Evolutionary conservation across 2,888 invertebrate species (phyloP), one percentile per base, ranked within the genome.

Genomic region (Smittia aterrima): DNA sequence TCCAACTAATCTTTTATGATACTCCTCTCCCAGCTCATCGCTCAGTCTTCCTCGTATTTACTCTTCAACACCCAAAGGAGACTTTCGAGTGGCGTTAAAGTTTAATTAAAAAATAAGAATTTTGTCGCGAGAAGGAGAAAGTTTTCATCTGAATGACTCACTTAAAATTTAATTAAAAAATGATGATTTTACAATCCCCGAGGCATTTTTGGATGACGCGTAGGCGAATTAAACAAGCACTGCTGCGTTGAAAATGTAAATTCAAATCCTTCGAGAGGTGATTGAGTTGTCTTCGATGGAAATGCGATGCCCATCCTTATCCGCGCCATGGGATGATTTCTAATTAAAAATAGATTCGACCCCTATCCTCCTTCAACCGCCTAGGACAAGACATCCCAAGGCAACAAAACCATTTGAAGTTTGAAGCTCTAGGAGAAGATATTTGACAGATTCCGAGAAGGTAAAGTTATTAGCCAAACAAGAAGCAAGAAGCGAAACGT

Each of bases 61-160:
- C 22, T 22, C 58, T 20, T 58, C 58, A 22, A 11, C 47, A 11
- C 47, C 47, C 47, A n/a, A n/a, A n/a, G 47, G 32, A 32, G 32
- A 32, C 47, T n/a, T 2, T 47, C 11, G n/a, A 47, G 47, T 47
- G 18, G 9, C 18, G 58, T 58, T 20, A 58, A 58, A 58, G 58
- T 58, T 58, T 58, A 58, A 58, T 58, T 58, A 22, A 58, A 58
- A 58, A 58, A 58, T n/a, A n/a, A n/a, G n/a, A n/a, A n/a, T n/a
- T n/a, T n/a, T n/a, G n/a, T n/a, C n/a, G n/a, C n/a, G 22, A 58
- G 58, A 58, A 13, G 20, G 22, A 18, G 22, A 58, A 58, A 58
- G 20, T 58, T 58, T 58, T 22, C 22, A n/a, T 22, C 13, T 18
- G 58, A 58, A 58, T 58, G 22, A 58, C 18, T 58, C 58, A 22